Evolutionary conservation across 1,140 invertebrate genomes (phyloP), one percentile per base, ranked within the genome.

Genomic region (Cydia splendana): DNA sequence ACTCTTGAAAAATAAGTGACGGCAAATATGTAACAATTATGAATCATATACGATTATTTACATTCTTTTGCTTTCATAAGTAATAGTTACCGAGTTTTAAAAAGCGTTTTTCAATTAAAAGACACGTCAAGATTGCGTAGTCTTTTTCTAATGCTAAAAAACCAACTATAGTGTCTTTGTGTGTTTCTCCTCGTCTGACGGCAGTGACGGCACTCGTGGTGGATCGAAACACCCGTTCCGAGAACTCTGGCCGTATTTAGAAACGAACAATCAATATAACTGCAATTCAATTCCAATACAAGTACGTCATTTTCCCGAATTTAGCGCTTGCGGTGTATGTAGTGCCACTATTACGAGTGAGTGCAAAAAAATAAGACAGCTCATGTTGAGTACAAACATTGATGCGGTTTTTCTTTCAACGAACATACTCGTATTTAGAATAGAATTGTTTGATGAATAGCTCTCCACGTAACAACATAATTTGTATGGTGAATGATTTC

Each of bases 181-280:
- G n/a, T n/a, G n/a, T n/a, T n/a, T n/a, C n/a, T n/a, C n/a, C n/a
- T n/a, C n/a, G n/a, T n/a, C n/a, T n/a, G 24, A 24, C 24, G 24
- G 24, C 24, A 24, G 24, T 45, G 67, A 45, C n/a, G n/a, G 38
- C 65, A 57, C 65, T 75, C 77, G 74, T 75, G 77, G 38, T 75
- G 20, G 48, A 75, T 65, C 77, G 65, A 75, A 75, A 78, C 77
- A 13, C 67, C 57, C 34, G n/a, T 42, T 71, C 67, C 20, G 57
- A 62, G 57, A 62, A 62, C 18, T 24, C 57, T 7, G 10, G 9
- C 18, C 18, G 7, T 62, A 12, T 62, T 62, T 62, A 24, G 18
- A 24, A 62, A 62, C 57, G 18, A 62, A 12, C 5, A 62, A 57
- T 4, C 53, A 62, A 62, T 62, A 12, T 24, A 62, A 20, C 18